A percentile compares a stretch with the other conserved stretches of the same genome.
Conservation (phyloP, 2,888 invertebrate genomes). For the Eupelmus urozonus region DNA sequence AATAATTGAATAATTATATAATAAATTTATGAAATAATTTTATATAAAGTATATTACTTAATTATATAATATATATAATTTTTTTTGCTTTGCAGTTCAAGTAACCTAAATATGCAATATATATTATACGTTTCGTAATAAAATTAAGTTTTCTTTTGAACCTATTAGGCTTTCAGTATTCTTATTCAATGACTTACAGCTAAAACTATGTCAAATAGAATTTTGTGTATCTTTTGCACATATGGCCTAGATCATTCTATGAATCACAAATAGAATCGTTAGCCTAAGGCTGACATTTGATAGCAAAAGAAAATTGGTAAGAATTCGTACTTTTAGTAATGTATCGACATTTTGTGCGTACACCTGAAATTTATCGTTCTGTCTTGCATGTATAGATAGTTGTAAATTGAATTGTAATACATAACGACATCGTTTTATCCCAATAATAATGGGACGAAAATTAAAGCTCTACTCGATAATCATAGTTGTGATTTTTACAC, state of each 20-base stretch:
- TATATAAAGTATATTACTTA: constrained; percentile 12
- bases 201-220: constrained; percentile 28
- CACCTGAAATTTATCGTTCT: constrained; percentile 23
- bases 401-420: constrained; percentile 19
- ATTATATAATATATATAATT: too few species aligned
- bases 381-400: constrained; percentile 6
- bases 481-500: constrained; percentile 16
- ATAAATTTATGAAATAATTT: constrained; percentile 16
- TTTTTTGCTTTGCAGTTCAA: constrained; percentile 31
- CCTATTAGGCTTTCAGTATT: constrained; percentile 34
- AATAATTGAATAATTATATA: constrained; percentile 37
- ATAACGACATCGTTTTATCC: constrained; percentile 7
- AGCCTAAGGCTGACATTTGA: constrained; percentile 5
- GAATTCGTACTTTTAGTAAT: constrained; percentile 17
- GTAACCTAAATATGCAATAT: constrained; percentile 29
- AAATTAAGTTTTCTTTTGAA: constrained; percentile 31
- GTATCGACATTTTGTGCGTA: constrained; percentile 42
- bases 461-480: constrained; percentile 31
- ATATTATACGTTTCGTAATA: constrained; percentile 25
- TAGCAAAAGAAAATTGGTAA: constrained; percentile 1
- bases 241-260: constrained; percentile 35
- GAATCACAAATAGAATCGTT: constrained; percentile 18
- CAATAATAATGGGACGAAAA: constrained; percentile 2
- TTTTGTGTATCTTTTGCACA: constrained; percentile 13
- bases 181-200: constrained; percentile 9